These are phyloP conservation scores for Rhopalosiphum maidis DNA, from an alignment of 1,140 invertebrate species.

Conservation along the genomic window DNA sequence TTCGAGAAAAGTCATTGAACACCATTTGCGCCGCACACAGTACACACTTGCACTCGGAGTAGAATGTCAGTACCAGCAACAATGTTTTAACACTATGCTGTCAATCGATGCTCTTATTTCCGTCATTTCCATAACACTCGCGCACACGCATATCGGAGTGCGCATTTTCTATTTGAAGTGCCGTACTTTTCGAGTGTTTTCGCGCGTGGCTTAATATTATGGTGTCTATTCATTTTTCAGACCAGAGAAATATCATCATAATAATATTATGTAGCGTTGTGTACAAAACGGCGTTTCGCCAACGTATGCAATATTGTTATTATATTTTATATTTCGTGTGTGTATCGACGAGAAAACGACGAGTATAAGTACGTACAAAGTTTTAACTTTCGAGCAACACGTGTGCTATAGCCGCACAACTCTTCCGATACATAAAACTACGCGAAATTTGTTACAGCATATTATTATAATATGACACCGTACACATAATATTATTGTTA, in stretches of 20 bases:
- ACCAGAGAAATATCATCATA: background rate
- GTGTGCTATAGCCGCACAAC: background rate
- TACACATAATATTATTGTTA: background rate
- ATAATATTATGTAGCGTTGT: background rate
- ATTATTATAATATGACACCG: background rate
- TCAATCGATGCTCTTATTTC: slow-evolving; percentile 21
- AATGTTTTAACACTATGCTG: slow-evolving; percentile 29
- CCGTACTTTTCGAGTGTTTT: slow-evolving; percentile 23
- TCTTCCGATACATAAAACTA: background rate
- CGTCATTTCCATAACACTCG: slow-evolving; percentile 8
- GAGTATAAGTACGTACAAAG: background rate
- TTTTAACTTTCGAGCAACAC: slow-evolving; percentile 33
- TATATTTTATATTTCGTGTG: background rate
- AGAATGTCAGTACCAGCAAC: slow-evolving; percentile 11
- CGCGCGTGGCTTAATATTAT: background rate
- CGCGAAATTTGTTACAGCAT: background rate
- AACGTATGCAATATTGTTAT: background rate
- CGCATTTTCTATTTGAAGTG: background rate
- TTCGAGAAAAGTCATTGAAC: background rate
- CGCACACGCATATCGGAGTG: too few relatives aligned
- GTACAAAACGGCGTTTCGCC: background rate
- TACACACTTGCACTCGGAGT: background rate
- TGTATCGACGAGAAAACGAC: background rate
- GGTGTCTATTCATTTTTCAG: background rate
- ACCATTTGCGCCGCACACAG: background rate